These are phyloP conservation scores for Glaucopsyche alexis DNA, from an alignment of 2,888 invertebrate genomes.

Conservation along the genomic window DNA sequence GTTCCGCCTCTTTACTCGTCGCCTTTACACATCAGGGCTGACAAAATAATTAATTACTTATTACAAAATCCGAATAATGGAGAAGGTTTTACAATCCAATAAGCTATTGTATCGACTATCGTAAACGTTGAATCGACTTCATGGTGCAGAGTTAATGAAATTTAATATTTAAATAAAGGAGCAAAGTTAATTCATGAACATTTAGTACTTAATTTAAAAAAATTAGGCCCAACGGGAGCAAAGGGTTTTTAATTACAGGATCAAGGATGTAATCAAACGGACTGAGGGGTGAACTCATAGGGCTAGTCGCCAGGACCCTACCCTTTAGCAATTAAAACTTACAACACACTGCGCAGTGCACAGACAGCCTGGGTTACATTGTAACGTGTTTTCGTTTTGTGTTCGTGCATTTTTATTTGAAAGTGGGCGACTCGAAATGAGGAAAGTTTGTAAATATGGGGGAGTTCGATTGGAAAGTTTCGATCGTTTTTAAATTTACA, in stretches of 20 bases:
- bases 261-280: neutral
- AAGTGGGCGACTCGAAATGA: neutral
- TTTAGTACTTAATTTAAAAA: too few relatives aligned
- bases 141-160: neutral
- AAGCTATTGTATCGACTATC: too few relatives aligned
- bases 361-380: neutral
- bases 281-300: neutral
- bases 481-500: conserved; percentile 1
- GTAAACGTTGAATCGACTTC: neutral
- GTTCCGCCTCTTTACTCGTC: conserved; percentile 60
- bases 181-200: neutral
- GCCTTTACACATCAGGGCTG: conserved; percentile 54
- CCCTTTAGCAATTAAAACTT: neutral
- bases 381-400: neutral
- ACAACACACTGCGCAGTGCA: neutral
- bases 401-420: conserved; percentile 37
- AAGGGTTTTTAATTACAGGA: neutral
- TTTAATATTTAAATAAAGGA: neutral
- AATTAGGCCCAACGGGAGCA: neutral
- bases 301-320: neutral
- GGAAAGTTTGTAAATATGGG: neutral
- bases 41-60: conserved; percentile 40
- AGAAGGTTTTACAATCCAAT: too few relatives aligned
- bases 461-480: neutral
- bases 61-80: neutral